phyloP scores from a whole-genome alignment of 2,888 invertebrate genomes.

The Xestia rhomboidea region DNA sequence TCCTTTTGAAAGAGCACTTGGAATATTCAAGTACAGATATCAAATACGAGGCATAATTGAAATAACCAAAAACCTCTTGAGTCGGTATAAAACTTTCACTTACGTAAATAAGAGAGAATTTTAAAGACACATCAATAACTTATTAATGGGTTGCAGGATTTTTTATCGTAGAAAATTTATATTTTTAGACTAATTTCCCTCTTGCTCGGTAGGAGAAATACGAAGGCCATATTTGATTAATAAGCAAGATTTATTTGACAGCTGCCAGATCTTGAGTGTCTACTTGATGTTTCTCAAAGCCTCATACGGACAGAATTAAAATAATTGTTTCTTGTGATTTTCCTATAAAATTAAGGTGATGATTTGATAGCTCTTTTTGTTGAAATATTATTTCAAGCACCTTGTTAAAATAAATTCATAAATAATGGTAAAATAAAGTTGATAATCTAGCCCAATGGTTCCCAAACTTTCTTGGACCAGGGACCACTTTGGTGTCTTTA shows the following conservation, averaged over 20 bases:
- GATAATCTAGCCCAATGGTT: no score
- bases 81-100: neutral
- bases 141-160: neutral
- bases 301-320: slow-evolving; percentile 1
- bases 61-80: neutral
- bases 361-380: slow-evolving; percentile 18
- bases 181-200: neutral
- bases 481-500: no score
- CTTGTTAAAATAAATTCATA: neutral
- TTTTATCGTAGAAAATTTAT: neutral
- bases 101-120: neutral
- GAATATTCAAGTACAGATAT: neutral
- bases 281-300: slow-evolving; percentile 3
- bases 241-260: slow-evolving; percentile 25
- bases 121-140: neutral
- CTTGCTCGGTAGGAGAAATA: neutral
- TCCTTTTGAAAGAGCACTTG: neutral
- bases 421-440: neutral
- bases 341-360: neutral
- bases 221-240: neutral
- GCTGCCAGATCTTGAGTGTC: slow-evolving; percentile 27
- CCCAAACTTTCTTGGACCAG: no score
- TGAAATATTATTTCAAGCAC: slow-evolving; percentile 17
- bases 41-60: neutral
- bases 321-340: slow-evolving; percentile 20